Base-by-base conservation (phyloP, 30 jellyfish, hydroid and myxozoan genomes). In the Mastigias papua region DNA sequence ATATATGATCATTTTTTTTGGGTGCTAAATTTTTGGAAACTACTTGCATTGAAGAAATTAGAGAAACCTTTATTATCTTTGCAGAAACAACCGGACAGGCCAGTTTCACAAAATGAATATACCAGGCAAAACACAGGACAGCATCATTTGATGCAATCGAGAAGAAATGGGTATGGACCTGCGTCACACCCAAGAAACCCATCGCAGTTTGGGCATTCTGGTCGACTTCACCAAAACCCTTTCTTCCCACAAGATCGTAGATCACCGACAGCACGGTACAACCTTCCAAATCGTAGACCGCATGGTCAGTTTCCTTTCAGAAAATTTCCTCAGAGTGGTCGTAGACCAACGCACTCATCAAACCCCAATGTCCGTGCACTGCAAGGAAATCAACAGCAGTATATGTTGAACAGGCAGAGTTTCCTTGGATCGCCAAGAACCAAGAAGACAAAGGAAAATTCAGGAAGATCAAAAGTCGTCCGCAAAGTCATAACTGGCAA, bases 401-500 rank as follows among this genome's bases (percentile, higher is more conserved):
- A 11, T 11, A 3, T 58, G 70, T 28, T 58, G 11, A 20, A 58
- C 70, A 58, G 70, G 70, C 11, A 20, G 70, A 58, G 3, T 58
- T 58, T 58, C 29, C 70, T 23, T n/a, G 70, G 25, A 11, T n/a
- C 70, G 7, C 7, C 11, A 7, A 58, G 70, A 58, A 11, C 21
- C 21, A 28, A 8, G 25, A 20, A 58, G 11, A 20, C 70, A 5
- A 9, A n/a, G 21, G 21, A 28, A n/a, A 58, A 20, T n/a, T 8
- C 11, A 5, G 70, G 70, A 58, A 58, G 21, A 28, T 28, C 70
- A n/a, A 17, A 58, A n/a, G 25, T 58, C 26, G 70, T 58, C 25
- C 70, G 29, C 11, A 58, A 61, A 29, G 49, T 46, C 34, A 71
- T 78, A 8, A 57, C 89, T 3, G 89, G 89, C 20, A 42, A 32